A percentile compares a stretch with the other conserved stretches of the same genome.
phyloP scores from a whole-genome alignment of 2,113 vertebrate species.

The Perognathus longimembris region DNA sequence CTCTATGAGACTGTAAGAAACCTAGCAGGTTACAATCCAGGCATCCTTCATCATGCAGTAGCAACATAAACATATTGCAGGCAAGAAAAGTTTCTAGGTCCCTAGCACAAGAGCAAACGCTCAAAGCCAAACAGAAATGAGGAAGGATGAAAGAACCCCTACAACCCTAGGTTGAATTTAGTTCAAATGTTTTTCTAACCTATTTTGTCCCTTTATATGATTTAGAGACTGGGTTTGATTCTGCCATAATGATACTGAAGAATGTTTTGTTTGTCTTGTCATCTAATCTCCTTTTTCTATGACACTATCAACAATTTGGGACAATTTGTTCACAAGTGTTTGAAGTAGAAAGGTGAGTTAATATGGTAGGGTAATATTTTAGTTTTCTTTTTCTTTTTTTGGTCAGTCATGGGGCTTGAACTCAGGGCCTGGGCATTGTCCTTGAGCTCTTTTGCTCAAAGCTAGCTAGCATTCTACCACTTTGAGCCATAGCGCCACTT shows the following conservation, averaged over 20 bases:
- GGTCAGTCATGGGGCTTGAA: too few relatives aligned
- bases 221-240: not conserved
- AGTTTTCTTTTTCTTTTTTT: too few relatives aligned
- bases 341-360: conserved; percentile 29
- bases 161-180: not conserved
- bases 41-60: not conserved
- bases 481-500: too few relatives aligned
- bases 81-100: not conserved
- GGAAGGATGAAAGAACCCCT: not conserved
- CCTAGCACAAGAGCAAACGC: not conserved
- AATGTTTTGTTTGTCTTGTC: conserved; percentile 35
- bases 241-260: not conserved
- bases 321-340: conserved; percentile 43
- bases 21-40: not conserved
- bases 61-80: conserved; percentile 11
- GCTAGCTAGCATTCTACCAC: too few relatives aligned
- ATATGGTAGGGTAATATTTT: not conserved
- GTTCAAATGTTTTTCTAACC: conserved; percentile 28
- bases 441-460: too few relatives aligned
- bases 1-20: not conserved
- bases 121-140: not conserved
- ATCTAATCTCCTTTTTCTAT: conserved; percentile 43
- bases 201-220: not conserved
- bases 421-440: too few relatives aligned
- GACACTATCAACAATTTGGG: conserved; percentile 32